phyloP scores from a whole-genome alignment of 1,140 invertebrate species.

The Laodelphax striatellus region DNA sequence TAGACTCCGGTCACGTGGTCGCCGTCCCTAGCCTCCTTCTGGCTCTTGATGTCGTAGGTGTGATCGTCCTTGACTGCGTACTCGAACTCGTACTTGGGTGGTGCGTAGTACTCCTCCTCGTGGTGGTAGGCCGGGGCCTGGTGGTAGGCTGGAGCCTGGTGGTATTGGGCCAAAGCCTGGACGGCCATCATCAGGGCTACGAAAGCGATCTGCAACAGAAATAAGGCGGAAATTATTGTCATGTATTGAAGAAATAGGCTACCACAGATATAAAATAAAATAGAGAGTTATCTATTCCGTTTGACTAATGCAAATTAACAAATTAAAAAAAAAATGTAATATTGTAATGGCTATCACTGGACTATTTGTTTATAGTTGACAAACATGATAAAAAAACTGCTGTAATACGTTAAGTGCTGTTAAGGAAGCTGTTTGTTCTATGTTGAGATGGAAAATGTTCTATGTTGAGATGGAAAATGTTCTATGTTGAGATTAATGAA shows the following conservation, averaged over 20 bases:
- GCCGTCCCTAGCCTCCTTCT: conserved; percentile 38
- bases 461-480: too few relatives aligned
- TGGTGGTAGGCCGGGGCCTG: conserved; percentile 4
- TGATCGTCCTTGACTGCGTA: conserved; percentile 41
- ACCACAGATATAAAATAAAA: neutral
- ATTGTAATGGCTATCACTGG: too few relatives aligned
- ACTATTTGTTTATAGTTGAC: too few relatives aligned
- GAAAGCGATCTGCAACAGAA: neutral
- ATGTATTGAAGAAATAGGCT: neutral
- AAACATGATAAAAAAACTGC: too few relatives aligned
- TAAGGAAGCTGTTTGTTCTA: neutral
- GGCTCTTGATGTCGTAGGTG: conserved; percentile 43
- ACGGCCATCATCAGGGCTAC: conserved; percentile 4
- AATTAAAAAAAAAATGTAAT: too few relatives aligned
- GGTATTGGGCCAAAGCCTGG: conserved; percentile 2
- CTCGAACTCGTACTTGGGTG: conserved; percentile 34
- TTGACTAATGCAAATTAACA: too few relatives aligned
- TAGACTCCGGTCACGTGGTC: conserved; percentile 38
- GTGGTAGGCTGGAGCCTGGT: neutral
- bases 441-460: too few relatives aligned
- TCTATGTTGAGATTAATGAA: too few relatives aligned
- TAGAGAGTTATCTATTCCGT: too few relatives aligned
- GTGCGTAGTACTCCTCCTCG: conserved; percentile 7
- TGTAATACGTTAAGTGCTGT: too few relatives aligned
- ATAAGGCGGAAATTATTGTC: neutral